Conservation (phyloP, 1,140 invertebrate species). For the Drosophila asahinai region DNA sequence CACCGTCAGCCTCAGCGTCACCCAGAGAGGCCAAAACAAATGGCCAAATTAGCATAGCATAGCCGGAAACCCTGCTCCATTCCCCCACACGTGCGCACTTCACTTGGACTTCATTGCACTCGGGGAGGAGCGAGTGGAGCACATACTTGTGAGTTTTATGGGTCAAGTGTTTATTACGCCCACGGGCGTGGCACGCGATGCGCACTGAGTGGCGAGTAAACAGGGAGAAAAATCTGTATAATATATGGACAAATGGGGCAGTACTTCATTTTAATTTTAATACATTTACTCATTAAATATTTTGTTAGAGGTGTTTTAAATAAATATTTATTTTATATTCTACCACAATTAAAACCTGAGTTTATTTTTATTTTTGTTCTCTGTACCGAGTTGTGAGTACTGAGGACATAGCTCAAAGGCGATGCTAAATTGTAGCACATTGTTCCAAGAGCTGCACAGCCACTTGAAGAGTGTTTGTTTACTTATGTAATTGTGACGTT, state of each 20-base stretch:
- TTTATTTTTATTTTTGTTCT: neutral
- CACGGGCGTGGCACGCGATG: constrained; percentile 62
- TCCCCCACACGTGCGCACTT: constrained; percentile 70
- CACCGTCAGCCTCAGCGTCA: neutral
- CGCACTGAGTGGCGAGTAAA: constrained; percentile 2
- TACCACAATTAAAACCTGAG: no score
- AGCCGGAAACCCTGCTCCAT: neutral
- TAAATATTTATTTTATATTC: no score
- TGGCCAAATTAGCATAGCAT: constrained; percentile 73
- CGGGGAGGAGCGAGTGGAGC: constrained; percentile 59
- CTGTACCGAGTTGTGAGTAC: neutral
- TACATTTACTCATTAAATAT: no score
- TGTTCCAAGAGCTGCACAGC: constrained; percentile 44
- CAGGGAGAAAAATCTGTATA: constrained; percentile 3
- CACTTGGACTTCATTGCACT: constrained; percentile 81
- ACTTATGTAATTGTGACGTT: constrained; percentile 79
- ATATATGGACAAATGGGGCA: neutral
- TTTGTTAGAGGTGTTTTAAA: no score
- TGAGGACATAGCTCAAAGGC: constrained; percentile 46
- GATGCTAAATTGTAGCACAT: constrained; percentile 77
- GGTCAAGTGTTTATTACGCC: constrained; percentile 82
- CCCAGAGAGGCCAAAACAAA: constrained; percentile 58
- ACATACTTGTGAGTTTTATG: constrained; percentile 75
- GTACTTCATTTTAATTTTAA: neutral
- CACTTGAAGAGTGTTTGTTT: constrained; percentile 71